Conservation (phyloP, 64 coral and sea anemone species). For the Trachythela sp. region DNA sequence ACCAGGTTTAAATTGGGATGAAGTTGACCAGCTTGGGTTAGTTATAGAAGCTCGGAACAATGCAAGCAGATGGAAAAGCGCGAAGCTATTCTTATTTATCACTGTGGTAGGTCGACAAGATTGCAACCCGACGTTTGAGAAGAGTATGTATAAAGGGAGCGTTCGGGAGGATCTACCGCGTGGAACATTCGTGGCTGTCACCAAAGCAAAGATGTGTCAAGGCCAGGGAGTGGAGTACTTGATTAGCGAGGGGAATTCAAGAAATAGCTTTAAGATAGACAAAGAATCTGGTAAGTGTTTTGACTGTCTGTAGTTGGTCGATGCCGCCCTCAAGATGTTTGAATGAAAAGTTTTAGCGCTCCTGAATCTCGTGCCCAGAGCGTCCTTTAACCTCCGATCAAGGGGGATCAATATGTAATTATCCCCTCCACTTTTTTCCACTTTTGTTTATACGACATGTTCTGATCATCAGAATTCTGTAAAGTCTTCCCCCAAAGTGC, state of each 20-base stretch:
- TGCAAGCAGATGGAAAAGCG: conserved; percentile 49
- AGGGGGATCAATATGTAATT: neutral
- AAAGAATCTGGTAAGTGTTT: conserved; percentile 35
- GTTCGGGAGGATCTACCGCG: conserved; percentile 64
- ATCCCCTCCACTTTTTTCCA: too few species aligned
- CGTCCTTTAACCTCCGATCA: neutral
- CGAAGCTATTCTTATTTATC: conserved; percentile 56
- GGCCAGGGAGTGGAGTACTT: conserved; percentile 36
- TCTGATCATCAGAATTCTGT: too few species aligned
- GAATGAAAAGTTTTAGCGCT: too few species aligned
- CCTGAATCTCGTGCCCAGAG: neutral
- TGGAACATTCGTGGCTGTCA: conserved; percentile 65
- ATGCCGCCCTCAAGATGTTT: neutral
- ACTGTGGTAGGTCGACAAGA: conserved; percentile 20
- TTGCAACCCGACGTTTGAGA: conserved; percentile 60
- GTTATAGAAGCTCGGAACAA: conserved; percentile 63
- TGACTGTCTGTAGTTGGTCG: neutral
- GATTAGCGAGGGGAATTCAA: conserved; percentile 58
- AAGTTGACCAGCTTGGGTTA: conserved; percentile 53
- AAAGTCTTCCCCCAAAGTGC: neutral
- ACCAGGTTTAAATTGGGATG: conserved; percentile 48
- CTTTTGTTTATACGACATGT: too few species aligned
- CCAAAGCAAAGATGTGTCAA: conserved; percentile 23
- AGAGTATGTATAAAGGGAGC: conserved; percentile 19
- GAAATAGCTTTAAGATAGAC: conserved; percentile 55